A percentile compares a stretch with the other conserved stretches of the same genome.
Evolutionary conservation across 2,888 invertebrate species (phyloP).

Genomic region (Trichogramma evanescens): DNA sequence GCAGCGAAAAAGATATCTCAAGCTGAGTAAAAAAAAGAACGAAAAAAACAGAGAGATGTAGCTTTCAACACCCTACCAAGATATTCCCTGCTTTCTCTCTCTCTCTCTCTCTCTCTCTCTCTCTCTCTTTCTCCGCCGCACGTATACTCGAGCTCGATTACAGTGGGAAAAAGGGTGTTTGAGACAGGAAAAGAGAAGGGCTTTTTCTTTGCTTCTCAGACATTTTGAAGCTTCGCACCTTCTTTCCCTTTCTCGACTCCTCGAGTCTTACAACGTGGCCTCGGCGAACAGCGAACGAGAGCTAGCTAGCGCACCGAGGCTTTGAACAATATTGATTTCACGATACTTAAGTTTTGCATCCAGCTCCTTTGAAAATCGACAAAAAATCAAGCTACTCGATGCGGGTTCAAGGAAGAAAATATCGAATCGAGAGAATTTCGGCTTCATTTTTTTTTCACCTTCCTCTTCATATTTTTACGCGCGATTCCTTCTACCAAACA

Average conservation of each 20-base stretch:
- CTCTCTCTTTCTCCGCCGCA: background rate
- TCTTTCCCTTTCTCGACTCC: background rate
- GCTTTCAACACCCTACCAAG: conserved; percentile 11
- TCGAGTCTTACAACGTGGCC: background rate
- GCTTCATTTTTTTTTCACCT: too few relatives aligned
- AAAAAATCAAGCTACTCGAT: too few relatives aligned
- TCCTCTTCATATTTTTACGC: too few relatives aligned
- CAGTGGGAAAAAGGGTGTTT: background rate
- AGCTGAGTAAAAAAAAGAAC: background rate
- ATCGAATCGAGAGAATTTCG: too few relatives aligned
- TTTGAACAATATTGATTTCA: conserved; percentile 43
- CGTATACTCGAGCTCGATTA: background rate
- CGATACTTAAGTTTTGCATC: conserved; percentile 30
- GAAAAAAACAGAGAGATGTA: background rate
- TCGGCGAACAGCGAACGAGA: background rate
- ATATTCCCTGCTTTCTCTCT: background rate
- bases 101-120: background rate
- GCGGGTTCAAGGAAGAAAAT: too few relatives aligned
- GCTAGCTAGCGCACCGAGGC: conserved; percentile 28
- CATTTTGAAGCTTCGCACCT: too few relatives aligned
- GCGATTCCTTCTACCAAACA: too few relatives aligned
- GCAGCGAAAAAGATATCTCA: background rate
- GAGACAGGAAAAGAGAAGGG: conserved; percentile 4
- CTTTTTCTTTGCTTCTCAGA: background rate
- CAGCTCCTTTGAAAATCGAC: background rate